Evolutionary conservation across 2,113 vertebrate species (phyloP), one percentile per base, ranked within the genome.

Genomic region (Anthoscopus minutus): DNA sequence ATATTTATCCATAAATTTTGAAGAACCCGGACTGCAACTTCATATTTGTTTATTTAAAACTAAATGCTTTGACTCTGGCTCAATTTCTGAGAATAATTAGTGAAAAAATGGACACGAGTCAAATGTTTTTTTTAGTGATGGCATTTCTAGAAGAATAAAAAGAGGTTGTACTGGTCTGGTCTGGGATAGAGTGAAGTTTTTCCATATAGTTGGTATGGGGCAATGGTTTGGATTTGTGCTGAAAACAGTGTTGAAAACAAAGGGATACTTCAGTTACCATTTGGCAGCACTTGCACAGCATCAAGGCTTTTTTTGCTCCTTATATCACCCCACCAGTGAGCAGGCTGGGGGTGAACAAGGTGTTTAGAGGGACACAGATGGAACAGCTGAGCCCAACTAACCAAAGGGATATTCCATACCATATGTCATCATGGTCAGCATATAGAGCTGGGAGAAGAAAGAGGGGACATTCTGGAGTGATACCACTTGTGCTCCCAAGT

Each of bases 401-500:
- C 19, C 40, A 48, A 17, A 54, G 31, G 24, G 21, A 53, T 47
- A 14, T 40, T 45, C 45, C n/a, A 40, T 25, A 38, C 8, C 16
- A n/a, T 47, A 31, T 25, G n/a, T 15, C 28, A 53, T 31, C 61
- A 31, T 23, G 15, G 25, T 60, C 30, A 73, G 45, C 38, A 40
- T 31, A 31, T 4, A 33, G 45, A 35, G 3, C 17, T 58, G 51
- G n/a, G 18, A 45, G 33, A 21, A 25, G 54, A 42, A 47, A 40
- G 17, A 9, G 16, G 8, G 4, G 2, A 28, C 25, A 45, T 58
- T 58, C 13, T 38, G 45, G 30, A 60, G 12, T 31, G 53, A 60
- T 5, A 24, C 17, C 0, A 0, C 53, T 60, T 60, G 25, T 66
- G 18, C 47, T 53, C 30, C n/a, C 45, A 66, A 80, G 60, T 20